A percentile compares a stretch with the other conserved stretches of the same genome.
Evolutionary conservation across 2,797 vertebrate genomes (phyloP).

Genomic region (Scarus forsteni): DNA sequence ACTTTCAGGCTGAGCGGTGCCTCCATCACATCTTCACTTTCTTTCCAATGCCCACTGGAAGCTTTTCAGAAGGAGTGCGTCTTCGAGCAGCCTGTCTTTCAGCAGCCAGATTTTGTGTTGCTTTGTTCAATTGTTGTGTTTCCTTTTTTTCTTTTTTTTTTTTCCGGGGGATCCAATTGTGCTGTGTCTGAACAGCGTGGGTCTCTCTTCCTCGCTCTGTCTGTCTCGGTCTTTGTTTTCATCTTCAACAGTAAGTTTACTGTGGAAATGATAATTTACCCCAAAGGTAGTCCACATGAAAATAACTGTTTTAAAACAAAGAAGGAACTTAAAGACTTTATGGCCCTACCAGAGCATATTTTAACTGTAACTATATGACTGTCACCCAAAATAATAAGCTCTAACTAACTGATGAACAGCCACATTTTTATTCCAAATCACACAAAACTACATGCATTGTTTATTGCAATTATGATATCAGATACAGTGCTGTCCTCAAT

Average conservation of each 20-base stretch:
- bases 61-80: conserved; percentile 48
- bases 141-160: conserved; percentile 30
- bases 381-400: conserved; percentile 1
- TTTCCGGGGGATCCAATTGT: conserved; percentile 27
- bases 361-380: neutral
- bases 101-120: conserved; percentile 38
- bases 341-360: neutral
- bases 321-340: neutral
- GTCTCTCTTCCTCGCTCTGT: conserved; percentile 9
- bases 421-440: neutral
- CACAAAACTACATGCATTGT: neutral
- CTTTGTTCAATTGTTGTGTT: conserved; percentile 57
- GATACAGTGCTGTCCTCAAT: neutral
- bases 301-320: neutral
- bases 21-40: conserved; percentile 46
- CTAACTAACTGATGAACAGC: neutral
- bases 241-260: conserved; percentile 3
- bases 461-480: neutral
- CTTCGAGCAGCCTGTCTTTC: conserved; percentile 52
- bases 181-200: conserved; percentile 18
- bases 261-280: conserved; percentile 4
- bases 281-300: conserved; percentile 5
- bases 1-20: conserved; percentile 21
- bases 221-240: neutral
- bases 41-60: conserved; percentile 48